A percentile compares a stretch with the other conserved stretches of the same genome.
Conservation (phyloP, 2,113 vertebrate species). For the Chunga burmeisteri region DNA sequence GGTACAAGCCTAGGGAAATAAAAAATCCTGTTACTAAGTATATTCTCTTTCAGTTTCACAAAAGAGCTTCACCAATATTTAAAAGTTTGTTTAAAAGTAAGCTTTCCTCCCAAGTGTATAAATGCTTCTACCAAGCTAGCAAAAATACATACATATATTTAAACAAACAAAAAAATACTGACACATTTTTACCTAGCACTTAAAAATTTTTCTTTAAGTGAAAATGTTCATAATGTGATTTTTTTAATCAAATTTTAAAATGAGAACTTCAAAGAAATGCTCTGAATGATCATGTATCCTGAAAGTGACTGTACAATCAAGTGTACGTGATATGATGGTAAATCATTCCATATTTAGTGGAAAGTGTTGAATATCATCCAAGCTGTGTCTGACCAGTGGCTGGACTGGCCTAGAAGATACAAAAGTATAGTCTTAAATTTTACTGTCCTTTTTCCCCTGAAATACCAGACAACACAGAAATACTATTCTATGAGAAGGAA, state of each 20-base stretch:
- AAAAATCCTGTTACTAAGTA: background rate
- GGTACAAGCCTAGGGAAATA: background rate
- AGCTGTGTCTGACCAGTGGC: background rate
- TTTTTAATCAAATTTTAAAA: background rate
- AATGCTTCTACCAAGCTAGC: background rate
- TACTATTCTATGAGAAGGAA: background rate
- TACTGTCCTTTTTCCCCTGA: background rate
- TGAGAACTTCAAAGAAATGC: background rate
- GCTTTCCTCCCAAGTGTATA: background rate
- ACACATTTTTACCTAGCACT: background rate
- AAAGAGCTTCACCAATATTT: background rate
- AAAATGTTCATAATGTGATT: background rate
- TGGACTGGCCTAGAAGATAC: background rate
- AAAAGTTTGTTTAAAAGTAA: background rate
- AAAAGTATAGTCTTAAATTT: background rate
- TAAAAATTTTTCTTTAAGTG: background rate
- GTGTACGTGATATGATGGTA: background rate
- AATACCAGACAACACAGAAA: background rate
- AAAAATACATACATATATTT: background rate
- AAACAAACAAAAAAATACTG: background rate
- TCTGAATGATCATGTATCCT: background rate
- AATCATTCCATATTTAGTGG: background rate
- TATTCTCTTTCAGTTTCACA: background rate
- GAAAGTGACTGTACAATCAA: background rate
- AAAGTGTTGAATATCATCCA: background rate